phyloP scores from a whole-genome alignment of 2,797 vertebrate genomes.

The Pelochelys cantorii region DNA sequence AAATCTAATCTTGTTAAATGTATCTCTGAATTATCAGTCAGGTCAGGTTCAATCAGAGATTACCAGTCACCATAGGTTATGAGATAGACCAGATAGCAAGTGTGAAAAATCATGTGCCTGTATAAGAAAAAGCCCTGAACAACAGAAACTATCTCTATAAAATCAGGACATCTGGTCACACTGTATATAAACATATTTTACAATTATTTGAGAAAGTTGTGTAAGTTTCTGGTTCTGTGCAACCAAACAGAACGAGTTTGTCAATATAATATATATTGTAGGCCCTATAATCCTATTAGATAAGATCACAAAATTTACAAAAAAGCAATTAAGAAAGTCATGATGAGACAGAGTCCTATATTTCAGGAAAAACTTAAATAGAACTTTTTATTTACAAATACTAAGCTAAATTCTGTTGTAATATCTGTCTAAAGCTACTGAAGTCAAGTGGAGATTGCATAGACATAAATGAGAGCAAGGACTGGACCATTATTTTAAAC shows the following conservation, averaged over 20 bases:
- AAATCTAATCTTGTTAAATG: neutral
- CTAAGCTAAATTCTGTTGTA: neutral
- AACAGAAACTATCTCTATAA: too few species aligned
- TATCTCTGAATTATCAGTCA: neutral
- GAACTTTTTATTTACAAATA: neutral
- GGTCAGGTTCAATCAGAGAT: neutral
- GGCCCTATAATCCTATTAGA: neutral
- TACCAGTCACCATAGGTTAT: neutral
- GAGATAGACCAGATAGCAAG: neutral
- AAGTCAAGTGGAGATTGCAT: neutral
- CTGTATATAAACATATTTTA: conserved; percentile 41
- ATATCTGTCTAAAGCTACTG: neutral
- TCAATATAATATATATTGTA: neutral
- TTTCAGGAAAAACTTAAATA: neutral
- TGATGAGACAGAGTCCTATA: neutral
- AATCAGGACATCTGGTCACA: too few species aligned
- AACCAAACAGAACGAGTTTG: neutral
- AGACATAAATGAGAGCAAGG: neutral
- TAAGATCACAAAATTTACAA: neutral
- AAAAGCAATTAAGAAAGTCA: neutral
- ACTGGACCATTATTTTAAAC: neutral
- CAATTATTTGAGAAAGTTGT: conserved; percentile 69
- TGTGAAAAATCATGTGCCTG: too few species aligned
- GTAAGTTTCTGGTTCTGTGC: conserved; percentile 48
- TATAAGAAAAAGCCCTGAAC: too few species aligned